phyloP scores from a whole-genome alignment of 2,113 vertebrate genomes.

The Charadrius vociferus region DNA sequence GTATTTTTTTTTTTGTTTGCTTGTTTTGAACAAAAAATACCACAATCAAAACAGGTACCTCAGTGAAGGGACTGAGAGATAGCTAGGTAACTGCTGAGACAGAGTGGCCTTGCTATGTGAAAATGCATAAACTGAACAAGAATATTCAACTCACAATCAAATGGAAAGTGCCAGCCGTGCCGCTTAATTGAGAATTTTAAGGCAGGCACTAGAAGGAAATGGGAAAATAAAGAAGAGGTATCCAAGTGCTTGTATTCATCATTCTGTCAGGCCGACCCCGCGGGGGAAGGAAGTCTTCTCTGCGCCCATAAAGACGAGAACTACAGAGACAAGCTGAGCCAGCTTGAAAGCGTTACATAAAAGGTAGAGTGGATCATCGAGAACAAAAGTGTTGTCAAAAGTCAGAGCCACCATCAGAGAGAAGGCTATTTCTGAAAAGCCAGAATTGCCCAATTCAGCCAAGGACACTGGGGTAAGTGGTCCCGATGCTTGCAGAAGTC shows the following conservation, averaged over 20 bases:
- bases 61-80: not conserved
- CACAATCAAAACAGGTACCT: not conserved
- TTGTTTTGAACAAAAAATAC: not conserved
- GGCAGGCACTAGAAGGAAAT: not conserved
- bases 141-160: not conserved
- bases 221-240: not conserved
- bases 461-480: not conserved
- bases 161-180: not conserved
- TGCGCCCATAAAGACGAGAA: not conserved
- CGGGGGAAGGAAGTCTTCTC: not conserved
- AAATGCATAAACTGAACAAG: not conserved
- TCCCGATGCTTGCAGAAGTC: not conserved
- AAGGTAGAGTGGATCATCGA: not conserved
- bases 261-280: not conserved
- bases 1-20: not conserved
- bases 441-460: not conserved
- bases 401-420: not conserved
- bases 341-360: not conserved
- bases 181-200: not conserved
- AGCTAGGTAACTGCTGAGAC: not conserved
- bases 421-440: not conserved
- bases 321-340: not conserved
- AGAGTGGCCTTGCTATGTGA: not conserved
- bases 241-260: rapidly evolving
- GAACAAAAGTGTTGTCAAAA: not conserved